phyloP scores from a whole-genome alignment of 2,888 invertebrate genomes.

The Thera britannica region DNA sequence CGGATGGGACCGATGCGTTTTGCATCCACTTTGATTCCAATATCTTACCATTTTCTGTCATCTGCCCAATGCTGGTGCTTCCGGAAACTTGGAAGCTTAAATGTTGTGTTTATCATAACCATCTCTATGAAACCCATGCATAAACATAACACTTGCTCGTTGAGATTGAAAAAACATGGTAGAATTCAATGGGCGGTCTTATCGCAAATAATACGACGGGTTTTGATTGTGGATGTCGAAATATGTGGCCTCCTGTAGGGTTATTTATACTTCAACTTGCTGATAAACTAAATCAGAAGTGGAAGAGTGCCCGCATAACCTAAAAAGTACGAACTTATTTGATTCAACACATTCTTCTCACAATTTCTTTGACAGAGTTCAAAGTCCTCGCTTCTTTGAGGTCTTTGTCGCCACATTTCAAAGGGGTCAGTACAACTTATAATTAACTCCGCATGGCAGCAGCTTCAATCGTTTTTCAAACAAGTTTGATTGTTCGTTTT shows the following conservation, averaged over 20 bases:
- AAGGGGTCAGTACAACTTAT: conserved; percentile 72
- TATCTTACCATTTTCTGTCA: too few species aligned
- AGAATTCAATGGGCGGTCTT: too few species aligned
- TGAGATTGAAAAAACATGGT: too few species aligned
- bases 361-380: conserved; percentile 52
- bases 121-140: too few species aligned
- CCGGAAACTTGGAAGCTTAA: too few species aligned
- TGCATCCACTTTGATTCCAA: too few species aligned
- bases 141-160: too few species aligned
- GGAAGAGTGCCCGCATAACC: background rate
- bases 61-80: too few species aligned
- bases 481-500: conserved; percentile 45
- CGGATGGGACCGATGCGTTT: too few species aligned
- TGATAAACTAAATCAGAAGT: background rate
- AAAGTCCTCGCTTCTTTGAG: conserved; percentile 57
- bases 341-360: conserved; percentile 42
- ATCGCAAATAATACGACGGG: too few species aligned
- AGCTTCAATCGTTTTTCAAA: conserved; percentile 65
- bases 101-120: too few species aligned
- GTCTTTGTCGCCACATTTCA: conserved; percentile 58
- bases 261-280: background rate
- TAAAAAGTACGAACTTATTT: conserved; percentile 2
- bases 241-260: background rate
- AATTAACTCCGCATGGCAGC: conserved; percentile 74
- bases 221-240: too few species aligned